Percentiles rank a stretch among this genome's conserved stretches.
These are phyloP conservation scores for Scomber colias DNA, from an alignment of 2,113 vertebrate genomes.

Conservation along the genomic window DNA sequence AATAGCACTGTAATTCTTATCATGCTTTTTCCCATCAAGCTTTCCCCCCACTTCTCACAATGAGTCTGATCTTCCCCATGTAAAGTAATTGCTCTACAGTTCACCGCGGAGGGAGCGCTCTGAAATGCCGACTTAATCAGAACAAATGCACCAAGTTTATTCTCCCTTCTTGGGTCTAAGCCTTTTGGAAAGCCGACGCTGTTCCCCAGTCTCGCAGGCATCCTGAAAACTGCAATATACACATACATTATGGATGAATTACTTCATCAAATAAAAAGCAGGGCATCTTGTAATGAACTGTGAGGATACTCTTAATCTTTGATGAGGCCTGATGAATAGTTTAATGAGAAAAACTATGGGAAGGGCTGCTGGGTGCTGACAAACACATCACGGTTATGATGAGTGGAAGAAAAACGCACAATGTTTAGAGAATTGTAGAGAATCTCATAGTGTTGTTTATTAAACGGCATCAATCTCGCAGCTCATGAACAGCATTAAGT, in stretches of 20 bases:
- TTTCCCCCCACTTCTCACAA: conserved; percentile 28
- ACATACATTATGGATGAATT: conserved; percentile 83
- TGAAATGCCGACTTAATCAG: conserved; percentile 70
- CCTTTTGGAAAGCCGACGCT: conserved; percentile 33
- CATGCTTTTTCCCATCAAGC: conserved; percentile 51
- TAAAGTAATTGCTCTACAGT: conserved; percentile 63
- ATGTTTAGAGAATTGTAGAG: conserved; percentile 34
- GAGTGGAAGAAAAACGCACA: conserved; percentile 23
- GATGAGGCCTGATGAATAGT: conserved; percentile 80
- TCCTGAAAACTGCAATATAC: conserved; percentile 69
- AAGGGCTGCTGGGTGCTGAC: conserved; percentile 63
- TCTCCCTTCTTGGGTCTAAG: conserved; percentile 13
- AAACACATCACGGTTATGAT: conserved; percentile 50
- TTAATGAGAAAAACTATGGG: conserved; percentile 65
- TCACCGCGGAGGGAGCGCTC: conserved; percentile 45
- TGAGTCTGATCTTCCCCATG: conserved; percentile 57
- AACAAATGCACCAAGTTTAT: conserved; percentile 63
- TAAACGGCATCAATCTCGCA: conserved; percentile 44
- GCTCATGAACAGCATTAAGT: conserved; percentile 34
- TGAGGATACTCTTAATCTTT: conserved; percentile 79
- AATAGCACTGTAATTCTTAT: conserved; percentile 60
- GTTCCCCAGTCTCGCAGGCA: conserved; percentile 52
- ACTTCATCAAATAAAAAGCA: conserved; percentile 81
- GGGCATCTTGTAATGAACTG: conserved; percentile 77
- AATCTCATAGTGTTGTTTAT: conserved; percentile 49